phyloP scores from a whole-genome alignment of 37 sponge, comb jelly and placozoan genomes.

The Hexactinellida sp. region DNA sequence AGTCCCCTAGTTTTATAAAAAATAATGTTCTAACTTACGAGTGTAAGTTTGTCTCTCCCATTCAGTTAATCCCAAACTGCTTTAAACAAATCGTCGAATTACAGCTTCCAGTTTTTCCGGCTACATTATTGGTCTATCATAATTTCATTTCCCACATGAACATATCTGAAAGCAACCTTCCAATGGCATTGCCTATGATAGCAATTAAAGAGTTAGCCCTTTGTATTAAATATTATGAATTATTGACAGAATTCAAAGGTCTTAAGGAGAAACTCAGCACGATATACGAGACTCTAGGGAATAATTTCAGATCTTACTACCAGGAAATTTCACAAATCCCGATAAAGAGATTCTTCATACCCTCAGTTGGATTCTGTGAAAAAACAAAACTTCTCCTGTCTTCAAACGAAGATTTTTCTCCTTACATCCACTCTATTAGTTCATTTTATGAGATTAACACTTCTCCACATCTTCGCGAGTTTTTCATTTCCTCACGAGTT shows the following conservation, averaged over 20 bases:
- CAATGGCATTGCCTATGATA: background rate
- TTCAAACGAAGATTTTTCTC: slow-evolving; percentile 9
- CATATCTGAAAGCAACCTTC: background rate
- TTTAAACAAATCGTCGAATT: background rate
- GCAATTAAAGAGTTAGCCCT: background rate
- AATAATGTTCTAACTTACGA: background rate
- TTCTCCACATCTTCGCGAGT: background rate
- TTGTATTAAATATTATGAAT: background rate
- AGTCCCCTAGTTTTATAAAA: background rate
- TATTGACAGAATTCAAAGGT: background rate
- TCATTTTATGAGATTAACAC: background rate
- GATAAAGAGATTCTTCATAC: background rate
- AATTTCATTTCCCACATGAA: background rate
- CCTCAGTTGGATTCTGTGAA: slow-evolving; percentile 5
- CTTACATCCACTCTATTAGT: background rate
- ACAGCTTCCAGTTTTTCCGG: background rate
- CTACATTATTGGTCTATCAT: background rate
- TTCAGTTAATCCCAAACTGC: background rate
- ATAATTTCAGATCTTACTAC: background rate
- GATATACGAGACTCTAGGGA: background rate
- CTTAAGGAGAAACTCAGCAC: background rate
- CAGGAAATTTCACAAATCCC: background rate
- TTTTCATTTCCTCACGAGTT: background rate
- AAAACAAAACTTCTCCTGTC: background rate
- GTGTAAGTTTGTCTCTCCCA: background rate